These are phyloP conservation scores for Aix galericulata DNA, from an alignment of 2,113 vertebrate species.

Conservation along the genomic window DNA sequence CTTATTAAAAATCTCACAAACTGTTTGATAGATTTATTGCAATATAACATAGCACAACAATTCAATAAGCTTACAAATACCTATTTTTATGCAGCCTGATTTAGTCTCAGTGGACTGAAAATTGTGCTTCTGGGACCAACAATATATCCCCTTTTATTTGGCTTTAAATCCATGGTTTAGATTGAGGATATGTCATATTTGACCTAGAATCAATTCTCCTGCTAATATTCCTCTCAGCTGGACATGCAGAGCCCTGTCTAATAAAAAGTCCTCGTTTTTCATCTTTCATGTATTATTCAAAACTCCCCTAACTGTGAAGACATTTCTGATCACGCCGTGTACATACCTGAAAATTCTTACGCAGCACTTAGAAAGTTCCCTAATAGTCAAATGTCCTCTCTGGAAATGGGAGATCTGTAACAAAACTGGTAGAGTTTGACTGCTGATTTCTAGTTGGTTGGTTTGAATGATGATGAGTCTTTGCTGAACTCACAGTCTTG, in stretches of 20 bases:
- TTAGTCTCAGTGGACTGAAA: not conserved
- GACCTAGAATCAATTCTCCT: not conserved
- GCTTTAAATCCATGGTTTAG: not conserved
- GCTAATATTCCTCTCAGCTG: not conserved
- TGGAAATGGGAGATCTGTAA: not conserved
- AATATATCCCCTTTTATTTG: not conserved
- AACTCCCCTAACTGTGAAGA: not conserved
- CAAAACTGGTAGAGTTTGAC: not conserved
- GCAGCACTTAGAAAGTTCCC: not conserved
- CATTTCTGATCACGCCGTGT: not conserved
- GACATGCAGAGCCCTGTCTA: not conserved
- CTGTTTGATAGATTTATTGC: not conserved
- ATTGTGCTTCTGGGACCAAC: not conserved
- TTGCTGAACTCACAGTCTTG: not conserved
- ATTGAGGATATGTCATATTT: not conserved
- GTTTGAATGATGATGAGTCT: not conserved
- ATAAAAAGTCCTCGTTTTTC: not conserved
- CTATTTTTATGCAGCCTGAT: not conserved
- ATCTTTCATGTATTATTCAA: not conserved
- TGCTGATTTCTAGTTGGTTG: not conserved
- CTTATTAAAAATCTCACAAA: not conserved
- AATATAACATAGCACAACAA: not conserved
- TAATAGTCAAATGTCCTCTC: not conserved
- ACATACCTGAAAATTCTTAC: not conserved
- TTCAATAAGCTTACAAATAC: not conserved